Conservation (phyloP, 2,113 vertebrate genomes). For the Phalacrocorax carbo region DNA sequence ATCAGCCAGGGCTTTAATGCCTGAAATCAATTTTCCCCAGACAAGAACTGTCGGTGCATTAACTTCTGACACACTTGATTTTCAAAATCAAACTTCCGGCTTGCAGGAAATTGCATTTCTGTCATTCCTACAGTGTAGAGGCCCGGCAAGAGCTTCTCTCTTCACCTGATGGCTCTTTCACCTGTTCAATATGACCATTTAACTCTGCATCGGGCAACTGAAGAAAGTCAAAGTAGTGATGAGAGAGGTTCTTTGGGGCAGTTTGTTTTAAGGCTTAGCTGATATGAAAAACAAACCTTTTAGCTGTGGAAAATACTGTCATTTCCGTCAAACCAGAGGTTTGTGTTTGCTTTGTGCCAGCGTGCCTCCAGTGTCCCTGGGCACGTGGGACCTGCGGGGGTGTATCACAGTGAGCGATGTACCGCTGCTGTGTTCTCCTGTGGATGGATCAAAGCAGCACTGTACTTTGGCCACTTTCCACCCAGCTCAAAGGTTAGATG, state of each 20-base stretch:
- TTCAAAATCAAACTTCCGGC: not conserved
- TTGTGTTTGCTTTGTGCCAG: not conserved
- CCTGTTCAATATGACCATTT: not conserved
- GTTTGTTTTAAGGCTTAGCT: not conserved
- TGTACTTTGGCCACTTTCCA: slow-evolving; percentile 46
- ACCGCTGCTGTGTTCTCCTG: not conserved
- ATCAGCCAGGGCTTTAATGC: not conserved
- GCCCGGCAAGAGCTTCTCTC: not conserved
- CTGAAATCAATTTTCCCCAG: not conserved
- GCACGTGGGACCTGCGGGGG: not conserved
- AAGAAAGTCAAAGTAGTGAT: fast-evolving
- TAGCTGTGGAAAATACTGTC: fast-evolving
- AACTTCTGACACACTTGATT: not conserved
- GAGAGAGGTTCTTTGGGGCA: not conserved
- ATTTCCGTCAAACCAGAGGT: not conserved
- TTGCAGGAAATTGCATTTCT: not conserved
- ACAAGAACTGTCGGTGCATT: not conserved
- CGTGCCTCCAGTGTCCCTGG: not conserved
- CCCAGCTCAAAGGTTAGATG: slow-evolving; percentile 61
- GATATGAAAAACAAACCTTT: not conserved
- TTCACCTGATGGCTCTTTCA: not conserved
- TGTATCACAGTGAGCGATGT: not conserved
- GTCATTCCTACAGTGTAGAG: not conserved
- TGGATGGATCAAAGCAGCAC: not conserved
- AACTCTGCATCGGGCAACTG: not conserved